Evolutionary conservation across 2,797 vertebrate genomes (phyloP), one percentile per base, ranked within the genome.

Genomic region (Tarsius wallacei): DNA sequence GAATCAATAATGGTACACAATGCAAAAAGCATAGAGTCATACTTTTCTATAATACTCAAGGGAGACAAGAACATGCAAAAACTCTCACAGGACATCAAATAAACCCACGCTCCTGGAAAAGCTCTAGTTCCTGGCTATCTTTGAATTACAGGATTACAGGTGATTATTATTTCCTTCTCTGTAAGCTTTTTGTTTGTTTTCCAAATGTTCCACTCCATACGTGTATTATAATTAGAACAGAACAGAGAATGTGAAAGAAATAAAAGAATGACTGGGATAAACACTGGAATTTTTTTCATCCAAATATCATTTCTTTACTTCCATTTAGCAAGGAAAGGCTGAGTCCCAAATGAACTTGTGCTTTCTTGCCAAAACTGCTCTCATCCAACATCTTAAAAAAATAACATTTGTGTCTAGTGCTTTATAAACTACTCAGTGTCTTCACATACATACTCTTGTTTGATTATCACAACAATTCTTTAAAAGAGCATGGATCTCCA

Each of bases 341-440:
- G 21, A 59, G 5, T 64, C 42, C 47, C 51, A 83, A 80, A 82
- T 53, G 64, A 77, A 88, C 26, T 3, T 47, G 28, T 31, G 57
- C 26, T 78, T 84, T 94, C 61, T 90, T 88, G 64, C 63, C 91
- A 91, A 86, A 59, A 78, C 66, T 66, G 22, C 49, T 94, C 9
- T 93, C 81, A 66, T 76, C n/a, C n/a, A 11, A 71, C 87, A 33
- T 73, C 33, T 42, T n/a, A 33, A 71, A 86, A 42, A 24, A 22
- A 61, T 26, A 57, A 70, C 31, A 51, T 74, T 82, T 76, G 24
- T 49, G 16, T 21, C 53, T 1, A 17, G 36, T 49, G 19, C 11
- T 82, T 81, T 89, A n/a, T 77, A 74, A 87, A 73, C 26, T 63
- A 33, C 24, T 24, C 64, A 22, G 19, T 63, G 31, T 26, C 57